Base-by-base conservation (phyloP, 2,888 invertebrate species). In the Ligdia adustata region DNA sequence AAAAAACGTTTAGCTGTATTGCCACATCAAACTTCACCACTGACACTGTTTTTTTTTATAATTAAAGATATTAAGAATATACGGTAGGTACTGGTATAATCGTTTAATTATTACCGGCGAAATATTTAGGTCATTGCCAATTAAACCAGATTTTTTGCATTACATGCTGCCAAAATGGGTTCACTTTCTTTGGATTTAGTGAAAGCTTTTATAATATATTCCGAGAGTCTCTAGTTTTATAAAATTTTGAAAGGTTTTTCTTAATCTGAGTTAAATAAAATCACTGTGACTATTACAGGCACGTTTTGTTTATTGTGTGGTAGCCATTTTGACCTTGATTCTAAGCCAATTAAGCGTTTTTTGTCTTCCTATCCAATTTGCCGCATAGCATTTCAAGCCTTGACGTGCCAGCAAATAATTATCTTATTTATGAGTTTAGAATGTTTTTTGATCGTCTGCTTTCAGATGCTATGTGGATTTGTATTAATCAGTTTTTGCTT, bases 301-400 rank as follows among this genome's bases (percentile, higher is more conserved):
- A 49, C 42, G 45, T 15, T 53, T 44, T 39, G 43, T 51, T 48
- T 46, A 50, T 52, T 29, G n/a, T n/a, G n/a, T n/a, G 47, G 51
- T 54, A 45, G 47, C 47, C 14, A 42, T 32, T 35, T 42, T 28
- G 46, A 50, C 57, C 60, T 60, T 60, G 57, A 55, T 47, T 51
- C 28, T 49, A 57, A 57, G 49, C 28, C 57, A 60, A 60, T 60
- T 60, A 60, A 57, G 38, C 29, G 27, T 55, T 60, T 60, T 60
- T 60, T 55, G 49, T 53, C 28, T 55, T 39, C 48, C 57, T 57
- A 51, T 54, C 52, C 53, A 52, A 50, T 49, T 51, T 51, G 43
- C 49, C 34, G 46, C 39, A 28, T 49, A 38, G 43, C 35, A 38
- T 51, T 31, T 49, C 20, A 9, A 48, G 45, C 55, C 60, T 60